These are phyloP conservation scores for Muricea muricata DNA, from an alignment of 92 coral and sea anemone species.

Conservation along the genomic window DNA sequence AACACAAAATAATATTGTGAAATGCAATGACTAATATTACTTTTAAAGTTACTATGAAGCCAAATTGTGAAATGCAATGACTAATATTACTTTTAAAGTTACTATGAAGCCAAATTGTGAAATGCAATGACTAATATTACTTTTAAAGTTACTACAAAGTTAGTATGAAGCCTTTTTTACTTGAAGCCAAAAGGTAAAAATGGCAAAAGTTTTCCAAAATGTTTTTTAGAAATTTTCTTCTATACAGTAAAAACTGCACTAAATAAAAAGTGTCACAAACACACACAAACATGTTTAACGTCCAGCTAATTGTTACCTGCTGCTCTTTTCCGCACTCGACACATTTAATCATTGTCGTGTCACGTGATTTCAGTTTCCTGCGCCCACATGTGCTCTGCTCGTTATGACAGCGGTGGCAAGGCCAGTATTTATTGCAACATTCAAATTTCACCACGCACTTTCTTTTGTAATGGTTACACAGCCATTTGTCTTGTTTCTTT, in stretches of 20 bases:
- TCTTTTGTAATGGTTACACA: slow-evolving; percentile 80
- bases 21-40: neutral
- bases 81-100: neutral
- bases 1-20: neutral
- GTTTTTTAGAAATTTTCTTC: too few relatives aligned
- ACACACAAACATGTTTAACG: too few relatives aligned
- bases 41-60: too few relatives aligned
- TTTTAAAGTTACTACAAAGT: too few relatives aligned
- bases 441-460: slow-evolving; percentile 72
- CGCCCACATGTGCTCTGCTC: slow-evolving; percentile 54
- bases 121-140: neutral
- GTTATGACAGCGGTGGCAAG: slow-evolving; percentile 90
- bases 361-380: neutral
- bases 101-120: neutral
- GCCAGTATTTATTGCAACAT: slow-evolving; percentile 71
- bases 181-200: too few relatives aligned
- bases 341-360: neutral
- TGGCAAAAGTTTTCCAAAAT: too few relatives aligned
- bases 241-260: too few relatives aligned
- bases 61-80: neutral
- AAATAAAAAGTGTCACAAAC: too few relatives aligned
- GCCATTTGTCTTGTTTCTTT: slow-evolving; percentile 9
- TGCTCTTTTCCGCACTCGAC: neutral
- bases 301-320: neutral
- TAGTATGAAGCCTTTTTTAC: too few relatives aligned